Percentiles rank a stretch among this genome's conserved stretches.
Conservation (phyloP, 2,888 invertebrate species). For the Tenthredo distinguenda region DNA sequence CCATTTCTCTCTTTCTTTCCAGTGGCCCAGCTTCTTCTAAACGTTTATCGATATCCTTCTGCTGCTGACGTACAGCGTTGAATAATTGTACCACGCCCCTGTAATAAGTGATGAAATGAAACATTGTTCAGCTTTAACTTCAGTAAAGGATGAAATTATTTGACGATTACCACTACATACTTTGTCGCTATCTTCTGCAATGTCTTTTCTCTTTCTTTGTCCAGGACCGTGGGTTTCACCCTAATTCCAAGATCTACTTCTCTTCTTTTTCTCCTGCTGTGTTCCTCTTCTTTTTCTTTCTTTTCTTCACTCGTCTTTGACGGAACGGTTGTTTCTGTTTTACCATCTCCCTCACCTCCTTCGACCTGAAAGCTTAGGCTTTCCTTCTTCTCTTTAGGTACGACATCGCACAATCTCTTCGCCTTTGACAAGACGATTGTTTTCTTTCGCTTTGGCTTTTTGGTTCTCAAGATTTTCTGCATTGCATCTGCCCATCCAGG, state of each 20-base stretch:
- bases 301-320: constrained; percentile 73
- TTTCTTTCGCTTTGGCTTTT: constrained; percentile 88
- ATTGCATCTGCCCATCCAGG: constrained; percentile 92
- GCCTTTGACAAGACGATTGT: constrained; percentile 89
- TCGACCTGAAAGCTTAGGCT: constrained; percentile 85
- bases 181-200: constrained; percentile 91
- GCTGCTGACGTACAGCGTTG: constrained; percentile 93
- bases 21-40: constrained; percentile 86
- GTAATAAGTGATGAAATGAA: constrained; percentile 56
- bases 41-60: constrained; percentile 87
- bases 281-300: constrained; percentile 73
- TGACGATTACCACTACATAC: constrained; percentile 70
- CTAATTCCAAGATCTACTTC: constrained; percentile 83
- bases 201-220: constrained; percentile 88
- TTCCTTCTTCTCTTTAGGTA: constrained; percentile 78
- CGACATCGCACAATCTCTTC: constrained; percentile 84
- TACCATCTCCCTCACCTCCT: constrained; percentile 79
- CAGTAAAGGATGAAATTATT: constrained; percentile 45
- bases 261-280: constrained; percentile 77
- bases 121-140: background rate
- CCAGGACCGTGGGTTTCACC: constrained; percentile 87
- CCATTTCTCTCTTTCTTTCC: constrained; percentile 88
- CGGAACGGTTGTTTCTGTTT: constrained; percentile 77
- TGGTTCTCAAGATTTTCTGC: constrained; percentile 87
- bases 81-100: constrained; percentile 96